Evolutionary conservation across 2,113 vertebrate genomes (phyloP), one percentile per base, ranked within the genome.

Genomic region (Neodontobutis hainanensis): DNA sequence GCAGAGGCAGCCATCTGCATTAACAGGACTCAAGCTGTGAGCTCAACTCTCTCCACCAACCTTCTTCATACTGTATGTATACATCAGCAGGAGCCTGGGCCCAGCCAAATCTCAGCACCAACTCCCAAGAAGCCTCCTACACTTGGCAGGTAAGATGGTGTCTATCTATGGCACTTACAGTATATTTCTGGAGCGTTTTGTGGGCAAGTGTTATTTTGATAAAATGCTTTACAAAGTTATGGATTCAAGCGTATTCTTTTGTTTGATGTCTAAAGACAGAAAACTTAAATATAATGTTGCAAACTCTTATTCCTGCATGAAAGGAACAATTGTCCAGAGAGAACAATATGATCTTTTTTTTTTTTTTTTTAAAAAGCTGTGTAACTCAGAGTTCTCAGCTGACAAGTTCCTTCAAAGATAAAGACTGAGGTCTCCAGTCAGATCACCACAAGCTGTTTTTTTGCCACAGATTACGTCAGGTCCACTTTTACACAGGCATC

Each of bases 1-100:
- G 72, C 72, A 81, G 68, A 87, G 82, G 56, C 67, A 77, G 76
- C 91, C 91, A 91, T 90, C 92, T 93, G 92, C 87, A 92, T 82
- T 87, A 83, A 77, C 80, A 70, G 72, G 75, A 81, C 70, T 90
- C 87, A 89, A 90, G 88, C 91, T 90, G 88, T 76, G 88, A 76
- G 80, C 63, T 50, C 6, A 49, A 70, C 78, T 85, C 69, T 81
- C 77, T 86, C 90, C 87, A 81, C 87, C 83, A 78, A 44, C 81
- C 87, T 71, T 47, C 81, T 70, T 65, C 81, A 50, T 81, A 80
- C 66, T 27, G 19, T 27, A 59, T 73, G 73, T 71, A 74, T 77
- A 76, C 76, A 87, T 83, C 74, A 83, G 73, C 74, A 69, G 77
- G 81, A 81, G 80, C 77, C 40, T 36, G 71, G 65, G 61, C 65